These are phyloP conservation scores for Borostomias antarcticus DNA, from an alignment of 2,797 vertebrate genomes.

Conservation along the genomic window DNA sequence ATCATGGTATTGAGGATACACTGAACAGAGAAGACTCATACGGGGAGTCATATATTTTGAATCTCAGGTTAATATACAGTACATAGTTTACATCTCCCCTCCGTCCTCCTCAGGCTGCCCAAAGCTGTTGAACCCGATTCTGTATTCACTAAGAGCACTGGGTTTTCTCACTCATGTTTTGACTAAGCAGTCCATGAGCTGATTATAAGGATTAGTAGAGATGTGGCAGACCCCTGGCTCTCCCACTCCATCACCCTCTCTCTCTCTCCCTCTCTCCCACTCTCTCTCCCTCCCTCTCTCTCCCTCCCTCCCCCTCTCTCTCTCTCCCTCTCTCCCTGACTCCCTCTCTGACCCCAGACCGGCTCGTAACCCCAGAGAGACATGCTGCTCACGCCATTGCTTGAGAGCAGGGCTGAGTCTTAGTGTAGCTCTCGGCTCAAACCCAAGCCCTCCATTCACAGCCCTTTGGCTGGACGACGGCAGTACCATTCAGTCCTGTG, in stretches of 20 bases:
- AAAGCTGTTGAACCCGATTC: slow-evolving; percentile 45
- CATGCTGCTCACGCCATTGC: slow-evolving; percentile 29
- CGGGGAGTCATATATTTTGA: too few relatives aligned
- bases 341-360: slow-evolving; percentile 53
- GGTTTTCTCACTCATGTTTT: slow-evolving; percentile 70
- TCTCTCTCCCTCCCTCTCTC: slow-evolving; percentile 2
- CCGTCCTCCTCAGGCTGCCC: slow-evolving; percentile 40
- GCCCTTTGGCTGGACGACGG: slow-evolving; percentile 9
- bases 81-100: slow-evolving; percentile 48
- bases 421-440: not conserved
- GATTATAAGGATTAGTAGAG: slow-evolving; percentile 71
- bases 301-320: too few relatives aligned
- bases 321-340: slow-evolving; percentile 2
- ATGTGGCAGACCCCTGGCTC: slow-evolving; percentile 46
- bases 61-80: slow-evolving; percentile 29
- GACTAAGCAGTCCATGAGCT: slow-evolving; percentile 65
- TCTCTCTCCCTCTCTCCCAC: slow-evolving; percentile 1
- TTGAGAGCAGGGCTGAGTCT: slow-evolving; percentile 29
- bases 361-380: slow-evolving; percentile 43
- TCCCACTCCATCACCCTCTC: not conserved
- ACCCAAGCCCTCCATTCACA: slow-evolving; percentile 23
- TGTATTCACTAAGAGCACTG: slow-evolving; percentile 43
- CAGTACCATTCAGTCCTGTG: slow-evolving; percentile 31
- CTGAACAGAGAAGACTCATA: too few relatives aligned
- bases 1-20: not conserved